phyloP scores from a whole-genome alignment of 2,797 vertebrate species.

The Pseudotriccus pelzelni region DNA sequence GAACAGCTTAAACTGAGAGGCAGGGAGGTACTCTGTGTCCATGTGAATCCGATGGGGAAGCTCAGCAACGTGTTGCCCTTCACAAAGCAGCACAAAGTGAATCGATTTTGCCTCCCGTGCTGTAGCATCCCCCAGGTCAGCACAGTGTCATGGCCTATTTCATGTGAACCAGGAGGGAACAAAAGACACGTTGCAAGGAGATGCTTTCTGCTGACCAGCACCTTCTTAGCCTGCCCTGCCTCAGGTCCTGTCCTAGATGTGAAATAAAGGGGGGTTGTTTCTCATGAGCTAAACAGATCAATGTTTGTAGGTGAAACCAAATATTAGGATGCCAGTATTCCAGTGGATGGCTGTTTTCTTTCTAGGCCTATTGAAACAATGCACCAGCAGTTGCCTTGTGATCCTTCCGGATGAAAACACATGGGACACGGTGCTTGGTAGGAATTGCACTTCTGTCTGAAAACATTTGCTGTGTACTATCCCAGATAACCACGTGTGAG shows the following conservation, averaged over 20 bases:
- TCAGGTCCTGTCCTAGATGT: not conserved
- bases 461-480: not conserved
- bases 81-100: not conserved
- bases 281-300: not conserved
- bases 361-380: not conserved
- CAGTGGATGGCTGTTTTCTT: not conserved
- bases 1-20: not conserved
- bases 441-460: not conserved
- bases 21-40: not conserved
- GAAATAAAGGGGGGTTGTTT: not conserved
- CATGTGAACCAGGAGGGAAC: not conserved
- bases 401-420: not conserved
- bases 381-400: not conserved
- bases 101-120: not conserved
- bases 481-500: not conserved
- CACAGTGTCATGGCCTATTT: not conserved
- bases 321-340: not conserved
- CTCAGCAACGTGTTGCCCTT: not conserved
- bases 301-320: not conserved
- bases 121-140: not conserved
- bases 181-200: not conserved
- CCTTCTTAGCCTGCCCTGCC: not conserved
- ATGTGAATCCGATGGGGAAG: not conserved
- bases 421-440: not conserved
- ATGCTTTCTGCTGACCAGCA: not conserved